These are phyloP conservation scores for Nipponia nippon DNA, from an alignment of 2,113 vertebrate genomes.

Conservation along the genomic window DNA sequence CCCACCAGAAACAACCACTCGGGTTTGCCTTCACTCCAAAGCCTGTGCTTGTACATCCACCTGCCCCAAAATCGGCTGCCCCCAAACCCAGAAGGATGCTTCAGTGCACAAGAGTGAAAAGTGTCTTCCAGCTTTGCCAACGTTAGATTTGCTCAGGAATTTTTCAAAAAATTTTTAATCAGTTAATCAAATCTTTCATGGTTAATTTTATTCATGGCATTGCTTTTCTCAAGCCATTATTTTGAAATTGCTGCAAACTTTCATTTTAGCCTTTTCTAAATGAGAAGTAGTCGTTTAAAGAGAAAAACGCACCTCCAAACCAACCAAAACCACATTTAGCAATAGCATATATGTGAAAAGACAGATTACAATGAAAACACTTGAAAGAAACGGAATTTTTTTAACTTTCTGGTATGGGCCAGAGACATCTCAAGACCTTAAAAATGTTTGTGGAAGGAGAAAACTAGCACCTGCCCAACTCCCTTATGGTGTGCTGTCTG, in stretches of 20 bases:
- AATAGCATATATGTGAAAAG: background rate
- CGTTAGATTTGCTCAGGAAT: background rate
- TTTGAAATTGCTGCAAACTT: background rate
- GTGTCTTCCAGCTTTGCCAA: background rate
- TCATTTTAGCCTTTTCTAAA: background rate
- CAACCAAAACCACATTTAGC: accelerated
- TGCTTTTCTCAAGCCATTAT: background rate
- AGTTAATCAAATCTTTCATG: background rate
- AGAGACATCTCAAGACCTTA: background rate
- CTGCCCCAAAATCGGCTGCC: background rate
- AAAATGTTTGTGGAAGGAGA: background rate
- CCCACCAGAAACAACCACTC: background rate
- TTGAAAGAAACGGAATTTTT: background rate
- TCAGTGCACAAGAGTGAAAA: background rate
- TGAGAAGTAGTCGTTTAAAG: background rate
- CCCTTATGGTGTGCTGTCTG: background rate
- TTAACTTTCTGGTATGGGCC: background rate
- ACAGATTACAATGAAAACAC: background rate
- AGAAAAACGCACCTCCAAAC: background rate
- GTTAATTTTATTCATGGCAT: background rate
- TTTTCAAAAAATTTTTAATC: background rate
- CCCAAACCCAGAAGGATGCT: background rate
- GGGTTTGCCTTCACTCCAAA: background rate
- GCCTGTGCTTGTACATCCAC: too few species aligned
- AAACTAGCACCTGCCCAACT: background rate